Percentiles rank a stretch among this genome's conserved stretches.
phyloP scores from a whole-genome alignment of 2,113 vertebrate species.

The Zonotrichia leucophrys region DNA sequence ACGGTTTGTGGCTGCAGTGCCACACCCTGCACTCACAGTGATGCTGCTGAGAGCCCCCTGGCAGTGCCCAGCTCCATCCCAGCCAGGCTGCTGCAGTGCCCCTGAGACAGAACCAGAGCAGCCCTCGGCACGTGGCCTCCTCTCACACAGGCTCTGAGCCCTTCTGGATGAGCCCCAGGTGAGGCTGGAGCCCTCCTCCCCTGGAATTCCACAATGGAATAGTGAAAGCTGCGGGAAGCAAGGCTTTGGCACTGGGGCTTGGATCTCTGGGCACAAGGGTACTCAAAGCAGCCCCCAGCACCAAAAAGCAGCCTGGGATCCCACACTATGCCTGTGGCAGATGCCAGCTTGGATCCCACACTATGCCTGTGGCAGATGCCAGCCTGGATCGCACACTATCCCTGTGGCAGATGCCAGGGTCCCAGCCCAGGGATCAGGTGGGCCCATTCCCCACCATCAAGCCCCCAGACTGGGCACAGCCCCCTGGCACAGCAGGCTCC shows the following conservation, averaged over 20 bases:
- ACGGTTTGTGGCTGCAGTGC: fast-evolving
- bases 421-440: no score
- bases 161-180: no score
- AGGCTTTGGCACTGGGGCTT: background rate
- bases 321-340: no score
- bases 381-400: background rate
- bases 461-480: no score
- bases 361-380: background rate
- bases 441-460: no score
- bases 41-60: fast-evolving
- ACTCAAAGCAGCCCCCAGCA: background rate
- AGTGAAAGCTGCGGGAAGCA: background rate
- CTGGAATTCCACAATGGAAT: background rate
- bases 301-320: background rate
- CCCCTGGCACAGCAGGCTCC: no score
- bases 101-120: background rate
- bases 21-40: background rate
- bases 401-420: background rate
- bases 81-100: background rate
- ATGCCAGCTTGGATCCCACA: background rate
- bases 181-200: background rate
- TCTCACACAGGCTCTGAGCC: background rate
- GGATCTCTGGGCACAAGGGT: background rate
- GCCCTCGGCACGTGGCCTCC: background rate
- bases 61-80: background rate